phyloP scores from a whole-genome alignment of 2,888 invertebrate genomes.

The Eupithecia abbreviata region DNA sequence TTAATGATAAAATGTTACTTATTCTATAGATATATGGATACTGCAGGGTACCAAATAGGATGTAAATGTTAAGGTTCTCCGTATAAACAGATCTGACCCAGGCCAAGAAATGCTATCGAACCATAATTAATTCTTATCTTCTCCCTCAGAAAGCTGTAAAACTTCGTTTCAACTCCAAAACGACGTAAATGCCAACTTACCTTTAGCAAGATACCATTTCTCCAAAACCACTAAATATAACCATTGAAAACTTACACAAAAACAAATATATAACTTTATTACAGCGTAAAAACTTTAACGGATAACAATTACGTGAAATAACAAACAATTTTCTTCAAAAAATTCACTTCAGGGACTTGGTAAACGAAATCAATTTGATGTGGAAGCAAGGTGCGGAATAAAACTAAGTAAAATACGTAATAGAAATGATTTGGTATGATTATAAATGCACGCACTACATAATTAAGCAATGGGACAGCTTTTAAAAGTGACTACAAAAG shows the following conservation, averaged over 20 bases:
- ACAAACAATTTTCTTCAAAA: slow-evolving; percentile 48
- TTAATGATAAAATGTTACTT: too few species aligned
- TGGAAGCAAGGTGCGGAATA: slow-evolving; percentile 52
- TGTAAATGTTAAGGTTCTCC: not conserved
- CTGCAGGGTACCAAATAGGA: not conserved
- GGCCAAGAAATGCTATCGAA: slow-evolving; percentile 37
- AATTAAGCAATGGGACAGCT: slow-evolving; percentile 63
- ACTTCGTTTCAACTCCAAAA: slow-evolving; percentile 32
- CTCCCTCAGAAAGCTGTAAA: slow-evolving; percentile 41
- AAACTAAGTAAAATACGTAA: slow-evolving; percentile 62
- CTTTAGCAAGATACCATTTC: slow-evolving; percentile 49
- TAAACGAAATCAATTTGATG: slow-evolving; percentile 48
- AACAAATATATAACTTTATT: slow-evolving; percentile 58
- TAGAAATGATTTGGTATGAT: slow-evolving; percentile 65
- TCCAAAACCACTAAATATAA: slow-evolving; percentile 44
- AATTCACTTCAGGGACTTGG: slow-evolving; percentile 40
- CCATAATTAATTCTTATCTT: slow-evolving; percentile 43
- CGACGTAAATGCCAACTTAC: slow-evolving; percentile 43
- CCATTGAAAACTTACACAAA: slow-evolving; percentile 58
- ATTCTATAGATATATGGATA: too few species aligned
- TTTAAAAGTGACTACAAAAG: slow-evolving; percentile 80
- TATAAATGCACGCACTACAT: slow-evolving; percentile 75
- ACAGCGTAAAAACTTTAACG: slow-evolving; percentile 50
- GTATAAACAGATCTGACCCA: not conserved
- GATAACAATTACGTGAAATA: slow-evolving; percentile 49